Conservation (phyloP, 2,113 vertebrate species). For the Oplegnathus fasciatus region DNA sequence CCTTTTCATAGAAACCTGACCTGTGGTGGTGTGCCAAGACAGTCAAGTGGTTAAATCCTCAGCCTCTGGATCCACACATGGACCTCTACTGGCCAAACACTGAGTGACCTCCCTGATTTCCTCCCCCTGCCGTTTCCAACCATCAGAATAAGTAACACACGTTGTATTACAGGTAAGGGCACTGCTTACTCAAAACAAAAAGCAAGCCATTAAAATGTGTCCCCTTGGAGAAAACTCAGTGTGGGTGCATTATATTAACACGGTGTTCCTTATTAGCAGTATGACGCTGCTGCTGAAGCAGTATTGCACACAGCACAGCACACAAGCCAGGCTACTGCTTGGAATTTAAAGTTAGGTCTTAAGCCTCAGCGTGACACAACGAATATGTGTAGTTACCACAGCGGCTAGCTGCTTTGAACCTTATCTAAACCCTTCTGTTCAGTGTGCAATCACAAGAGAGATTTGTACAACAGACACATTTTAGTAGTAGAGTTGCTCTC, state of each 20-base stretch:
- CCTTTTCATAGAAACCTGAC: slow-evolving; percentile 31
- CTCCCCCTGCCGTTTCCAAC: neutral
- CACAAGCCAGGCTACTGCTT: slow-evolving; percentile 43
- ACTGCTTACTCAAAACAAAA: slow-evolving; percentile 46
- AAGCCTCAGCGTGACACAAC: slow-evolving; percentile 69
- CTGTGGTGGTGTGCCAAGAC: slow-evolving; percentile 20
- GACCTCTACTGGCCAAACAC: slow-evolving; percentile 16
- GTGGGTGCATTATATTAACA: slow-evolving; percentile 57
- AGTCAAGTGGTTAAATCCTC: slow-evolving; percentile 51
- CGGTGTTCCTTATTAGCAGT: slow-evolving; percentile 58
- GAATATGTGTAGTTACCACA: slow-evolving; percentile 50
- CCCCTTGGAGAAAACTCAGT: slow-evolving; percentile 58
- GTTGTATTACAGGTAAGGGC: slow-evolving; percentile 38
- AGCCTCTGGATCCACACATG: slow-evolving; percentile 18
- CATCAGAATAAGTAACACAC: slow-evolving; percentile 28
- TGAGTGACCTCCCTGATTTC: slow-evolving; percentile 6
- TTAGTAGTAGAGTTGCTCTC: slow-evolving; percentile 26
- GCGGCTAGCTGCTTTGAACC: slow-evolving; percentile 56
- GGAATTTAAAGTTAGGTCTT: slow-evolving; percentile 66
- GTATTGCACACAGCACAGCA: slow-evolving; percentile 5
- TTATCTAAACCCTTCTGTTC: slow-evolving; percentile 61
- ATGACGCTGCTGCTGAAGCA: slow-evolving; percentile 40
- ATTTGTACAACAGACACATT: slow-evolving; percentile 32
- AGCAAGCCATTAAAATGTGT: slow-evolving; percentile 64
- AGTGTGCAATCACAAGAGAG: slow-evolving; percentile 37